These are phyloP conservation scores for Sesamia inferens DNA, from an alignment of 2,888 invertebrate genomes.

Conservation along the genomic window DNA sequence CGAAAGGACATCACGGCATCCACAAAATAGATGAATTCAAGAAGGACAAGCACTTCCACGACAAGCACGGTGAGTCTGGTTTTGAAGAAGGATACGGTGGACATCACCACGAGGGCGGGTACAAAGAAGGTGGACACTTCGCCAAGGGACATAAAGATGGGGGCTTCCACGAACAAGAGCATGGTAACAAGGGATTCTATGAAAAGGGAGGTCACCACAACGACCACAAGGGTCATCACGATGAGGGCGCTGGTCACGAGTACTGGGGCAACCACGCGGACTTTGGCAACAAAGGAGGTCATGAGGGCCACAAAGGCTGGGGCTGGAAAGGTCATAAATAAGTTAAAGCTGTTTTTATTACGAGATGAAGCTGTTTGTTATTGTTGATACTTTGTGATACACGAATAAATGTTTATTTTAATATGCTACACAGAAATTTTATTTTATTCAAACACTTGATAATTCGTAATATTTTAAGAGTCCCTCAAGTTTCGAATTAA, in stretches of 20 bases:
- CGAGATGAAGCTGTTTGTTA: conserved; percentile 72
- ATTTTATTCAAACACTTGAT: no score
- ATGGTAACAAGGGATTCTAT: conserved; percentile 94
- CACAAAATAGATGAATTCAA: conserved; percentile 96
- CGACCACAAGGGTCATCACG: conserved; percentile 94
- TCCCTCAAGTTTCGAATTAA: no score
- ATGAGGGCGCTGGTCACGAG: conserved; percentile 93
- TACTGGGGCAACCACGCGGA: conserved; percentile 93
- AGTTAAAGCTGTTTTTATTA: conserved; percentile 43
- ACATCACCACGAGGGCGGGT: conserved; percentile 93
- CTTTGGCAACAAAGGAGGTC: conserved; percentile 94
- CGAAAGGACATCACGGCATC: conserved; percentile 95
- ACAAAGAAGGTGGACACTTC: conserved; percentile 94
- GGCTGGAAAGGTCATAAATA: conserved; percentile 89
- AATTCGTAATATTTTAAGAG: no score
- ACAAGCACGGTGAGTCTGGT: conserved; percentile 95
- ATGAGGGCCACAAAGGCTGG: conserved; percentile 94
- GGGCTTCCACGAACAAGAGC: conserved; percentile 93
- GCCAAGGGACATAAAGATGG: conserved; percentile 94
- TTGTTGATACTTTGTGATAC: conserved; percentile 83
- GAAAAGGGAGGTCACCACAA: conserved; percentile 94
- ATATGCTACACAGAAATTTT: conserved; percentile 21
- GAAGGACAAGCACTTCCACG: conserved; percentile 96
- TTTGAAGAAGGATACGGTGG: conserved; percentile 95
- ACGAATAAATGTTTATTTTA: conserved; percentile 66